These are phyloP conservation scores for Cyrtodaria siliqua DNA, from an alignment of 2,888 invertebrate species.

Conservation along the genomic window DNA sequence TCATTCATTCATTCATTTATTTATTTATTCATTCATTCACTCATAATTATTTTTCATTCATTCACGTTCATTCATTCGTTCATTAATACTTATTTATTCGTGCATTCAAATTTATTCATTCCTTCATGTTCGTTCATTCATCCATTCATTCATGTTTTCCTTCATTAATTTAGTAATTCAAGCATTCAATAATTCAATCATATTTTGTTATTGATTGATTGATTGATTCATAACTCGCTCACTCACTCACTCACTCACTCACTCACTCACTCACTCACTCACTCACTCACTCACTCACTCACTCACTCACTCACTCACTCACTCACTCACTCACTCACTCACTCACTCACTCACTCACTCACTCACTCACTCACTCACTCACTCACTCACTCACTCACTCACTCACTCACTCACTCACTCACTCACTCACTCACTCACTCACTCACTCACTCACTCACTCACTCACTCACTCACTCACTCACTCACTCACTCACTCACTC, in stretches of 20 bases:
- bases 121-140: too few species aligned
- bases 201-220: too few species aligned
- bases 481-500: conserved; percentile 13
- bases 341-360: conserved; percentile 16
- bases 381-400: conserved; percentile 19
- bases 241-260: conserved; percentile 30
- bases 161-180: too few species aligned
- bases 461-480: conserved; percentile 18
- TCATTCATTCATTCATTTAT: too few species aligned
- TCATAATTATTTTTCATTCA: too few species aligned
- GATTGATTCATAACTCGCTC: too few species aligned
- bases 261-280: conserved; percentile 25
- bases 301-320: conserved; percentile 25
- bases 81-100: too few species aligned
- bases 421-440: conserved; percentile 20
- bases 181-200: too few species aligned
- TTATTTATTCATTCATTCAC: too few species aligned
- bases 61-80: too few species aligned
- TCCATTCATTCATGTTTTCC: too few species aligned
- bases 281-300: conserved; percentile 24
- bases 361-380: conserved; percentile 20
- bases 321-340: conserved; percentile 17
- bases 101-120: too few species aligned
- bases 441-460: conserved; percentile 20
- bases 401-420: conserved; percentile 13